Evolutionary conservation across 2,888 invertebrate genomes (phyloP), one percentile per base, ranked within the genome.

Genomic region (Polymixis flavicincta): DNA sequence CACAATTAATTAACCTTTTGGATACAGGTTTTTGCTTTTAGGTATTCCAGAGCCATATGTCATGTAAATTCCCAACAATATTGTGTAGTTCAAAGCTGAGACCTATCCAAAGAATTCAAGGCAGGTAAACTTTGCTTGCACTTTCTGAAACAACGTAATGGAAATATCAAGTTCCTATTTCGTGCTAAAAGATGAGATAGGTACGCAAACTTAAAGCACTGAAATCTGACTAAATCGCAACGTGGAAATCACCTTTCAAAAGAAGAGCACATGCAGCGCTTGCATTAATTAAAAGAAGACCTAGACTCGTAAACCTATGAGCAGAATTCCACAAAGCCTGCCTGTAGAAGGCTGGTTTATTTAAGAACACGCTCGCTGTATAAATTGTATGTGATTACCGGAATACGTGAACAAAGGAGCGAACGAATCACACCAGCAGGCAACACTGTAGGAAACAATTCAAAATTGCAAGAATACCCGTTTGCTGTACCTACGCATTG

Each of bases 351-450:
- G 25, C 74, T 74, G 65, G 72, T 55, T 80, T 76, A 77, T 85
- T 78, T 74, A 79, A 79, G 67, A 74, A 70, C 83, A 55, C 45
- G 64, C 66, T 80, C 45, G 74, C 77, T 83, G 77, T 84, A 81
- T 86, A 88, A 88, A 89, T 88, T 90, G 87, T 85, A 87, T 83
- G 86, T 80, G 87, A 86, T 90, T 87, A 85, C 78, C 74, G 78
- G 88, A 87, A 89, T 81, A 78, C 78, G 84, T 87, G 85, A 88
- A 86, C 89, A 85, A 87, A 86, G 77, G 76, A 71, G 74, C 76
- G 70, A 74, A 70, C 67, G 74, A 72, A 76, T 74, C 77, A 71
- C 65, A 66, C 61, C 66, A 80, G 59, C 59, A 59, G n/a, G 73
- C 73, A 74, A 71, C 68, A 64, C 48, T 42, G 66, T 59, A 78